phyloP scores from a whole-genome alignment of 2,797 vertebrate species.

The Acanthurus tractus region DNA sequence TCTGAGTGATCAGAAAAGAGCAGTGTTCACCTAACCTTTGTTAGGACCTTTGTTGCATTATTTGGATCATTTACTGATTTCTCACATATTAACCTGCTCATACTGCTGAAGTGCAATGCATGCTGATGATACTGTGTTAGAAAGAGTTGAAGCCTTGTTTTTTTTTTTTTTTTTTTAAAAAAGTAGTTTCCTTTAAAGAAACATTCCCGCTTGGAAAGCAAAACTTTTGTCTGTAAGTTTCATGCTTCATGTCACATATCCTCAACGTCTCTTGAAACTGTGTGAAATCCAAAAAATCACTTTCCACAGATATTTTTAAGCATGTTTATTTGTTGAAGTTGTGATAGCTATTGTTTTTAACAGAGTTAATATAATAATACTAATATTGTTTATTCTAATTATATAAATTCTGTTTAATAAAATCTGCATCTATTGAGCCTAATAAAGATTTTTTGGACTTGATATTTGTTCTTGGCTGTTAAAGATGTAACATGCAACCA shows the following conservation, averaged over 20 bases:
- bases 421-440: conserved; percentile 8
- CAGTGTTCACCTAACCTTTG: conserved; percentile 2
- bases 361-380: conserved; percentile 39
- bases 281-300: conserved; percentile 4
- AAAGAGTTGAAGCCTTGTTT: conserved; percentile 6
- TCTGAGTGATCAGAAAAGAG: conserved; percentile 77
- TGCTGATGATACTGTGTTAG: conserved; percentile 19
- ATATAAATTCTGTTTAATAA: conserved; percentile 13
- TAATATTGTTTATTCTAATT: conserved; percentile 47
- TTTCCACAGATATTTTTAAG: conserved; percentile 7
- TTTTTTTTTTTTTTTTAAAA: background rate
- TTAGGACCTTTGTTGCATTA: conserved; percentile 10
- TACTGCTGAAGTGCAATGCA: background rate
- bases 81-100: conserved; percentile 37
- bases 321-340: background rate
- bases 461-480: background rate
- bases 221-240: background rate
- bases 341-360: conserved; percentile 14
- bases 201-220: background rate
- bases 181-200: background rate
- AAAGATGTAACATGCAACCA: background rate
- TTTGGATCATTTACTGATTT: conserved; percentile 19
- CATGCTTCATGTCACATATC: background rate
- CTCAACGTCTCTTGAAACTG: conserved; percentile 1
- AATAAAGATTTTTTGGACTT: conserved; percentile 38